Evolutionary conservation across 2,113 vertebrate genomes (phyloP).

Genomic region (Anhinga rufa): DNA sequence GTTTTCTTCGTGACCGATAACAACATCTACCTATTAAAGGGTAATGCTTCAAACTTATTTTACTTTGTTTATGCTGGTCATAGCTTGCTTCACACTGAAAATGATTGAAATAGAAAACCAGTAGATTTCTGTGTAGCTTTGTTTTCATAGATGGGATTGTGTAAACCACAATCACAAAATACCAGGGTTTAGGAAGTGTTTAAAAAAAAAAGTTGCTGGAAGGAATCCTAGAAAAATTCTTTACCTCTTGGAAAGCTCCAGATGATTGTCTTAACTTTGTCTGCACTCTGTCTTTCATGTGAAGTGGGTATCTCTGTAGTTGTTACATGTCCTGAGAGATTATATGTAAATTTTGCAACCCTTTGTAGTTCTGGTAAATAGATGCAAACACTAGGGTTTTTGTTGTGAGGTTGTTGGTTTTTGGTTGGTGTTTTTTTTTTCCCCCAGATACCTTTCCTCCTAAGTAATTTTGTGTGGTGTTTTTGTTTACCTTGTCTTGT

Average conservation of each 20-base stretch:
- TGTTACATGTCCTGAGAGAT: not conserved
- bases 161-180: not conserved
- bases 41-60: not conserved
- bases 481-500: not conserved
- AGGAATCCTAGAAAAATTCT: not conserved
- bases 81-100: not conserved
- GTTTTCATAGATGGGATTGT: not conserved
- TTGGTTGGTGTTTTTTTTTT: not conserved
- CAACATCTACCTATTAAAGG: not conserved
- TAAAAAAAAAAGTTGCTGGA: not conserved
- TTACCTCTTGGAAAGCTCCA: not conserved
- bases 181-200: not conserved
- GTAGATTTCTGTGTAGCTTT: not conserved
- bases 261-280: not conserved
- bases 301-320: not conserved
- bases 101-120: not conserved
- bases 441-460: not conserved
- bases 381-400: not conserved
- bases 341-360: not conserved
- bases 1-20: not conserved
- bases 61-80: not conserved
- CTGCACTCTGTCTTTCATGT: not conserved
- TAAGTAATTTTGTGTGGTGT: not conserved
- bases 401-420: not conserved
- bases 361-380: not conserved